Evolutionary conservation across 1,140 invertebrate genomes (phyloP).

Genomic region (Drosophila albomicans): DNA sequence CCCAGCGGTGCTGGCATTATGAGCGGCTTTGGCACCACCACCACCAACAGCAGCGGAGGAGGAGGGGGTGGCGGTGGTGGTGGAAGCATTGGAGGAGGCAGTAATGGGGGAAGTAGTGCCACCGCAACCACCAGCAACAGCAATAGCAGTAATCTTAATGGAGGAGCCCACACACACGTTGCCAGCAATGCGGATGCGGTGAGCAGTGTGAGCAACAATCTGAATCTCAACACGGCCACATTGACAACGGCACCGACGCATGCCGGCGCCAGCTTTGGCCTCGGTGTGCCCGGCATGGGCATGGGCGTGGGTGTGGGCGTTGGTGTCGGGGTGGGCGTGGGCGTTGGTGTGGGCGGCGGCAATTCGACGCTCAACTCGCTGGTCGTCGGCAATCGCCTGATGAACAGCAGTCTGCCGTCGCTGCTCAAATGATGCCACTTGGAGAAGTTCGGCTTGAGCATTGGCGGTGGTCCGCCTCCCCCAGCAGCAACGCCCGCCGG

Average conservation of each 20-base stretch:
- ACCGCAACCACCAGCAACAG: constrained; percentile 16
- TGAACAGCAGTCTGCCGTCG: constrained; percentile 78
- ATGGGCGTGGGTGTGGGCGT: constrained; percentile 61
- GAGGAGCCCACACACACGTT: constrained; percentile 42
- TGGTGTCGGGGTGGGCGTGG: constrained; percentile 66
- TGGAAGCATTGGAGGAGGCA: constrained; percentile 37
- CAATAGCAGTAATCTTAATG: constrained; percentile 57
- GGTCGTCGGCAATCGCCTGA: constrained; percentile 80
- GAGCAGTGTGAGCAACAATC: constrained; percentile 57
- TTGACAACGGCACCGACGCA: constrained; percentile 65
- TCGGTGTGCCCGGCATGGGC: constrained; percentile 67
- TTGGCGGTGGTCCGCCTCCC: constrained; percentile 69
- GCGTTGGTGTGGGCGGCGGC: constrained; percentile 68
- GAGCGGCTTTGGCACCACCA: constrained; percentile 64
- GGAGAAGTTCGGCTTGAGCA: constrained; percentile 78
- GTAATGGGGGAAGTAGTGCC: constrained; percentile 17
- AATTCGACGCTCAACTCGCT: constrained; percentile 76
- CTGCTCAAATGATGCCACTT: constrained; percentile 84
- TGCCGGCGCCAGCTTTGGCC: constrained; percentile 61
- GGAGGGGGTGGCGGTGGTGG: constrained; percentile 23
- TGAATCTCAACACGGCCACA: constrained; percentile 70
- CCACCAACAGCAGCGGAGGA: constrained; percentile 24
- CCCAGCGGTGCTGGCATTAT: constrained; percentile 50
- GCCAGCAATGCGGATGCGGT: constrained; percentile 42
- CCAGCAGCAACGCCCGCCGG: constrained; percentile 64